phyloP scores from a whole-genome alignment of 2,888 invertebrate genomes.

The Plutella xylostella region DNA sequence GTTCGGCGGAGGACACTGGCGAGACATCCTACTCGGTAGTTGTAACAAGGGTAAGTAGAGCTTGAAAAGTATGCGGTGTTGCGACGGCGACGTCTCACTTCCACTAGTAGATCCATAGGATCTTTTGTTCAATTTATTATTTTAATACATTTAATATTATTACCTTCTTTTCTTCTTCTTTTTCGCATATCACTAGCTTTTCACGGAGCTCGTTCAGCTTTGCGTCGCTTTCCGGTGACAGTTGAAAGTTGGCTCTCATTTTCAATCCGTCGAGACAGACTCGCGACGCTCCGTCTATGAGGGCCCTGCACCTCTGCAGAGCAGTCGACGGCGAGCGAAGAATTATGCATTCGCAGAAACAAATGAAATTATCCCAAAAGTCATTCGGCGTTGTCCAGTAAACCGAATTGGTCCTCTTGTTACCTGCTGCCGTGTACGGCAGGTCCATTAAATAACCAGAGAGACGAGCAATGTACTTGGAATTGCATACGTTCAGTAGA shows the following conservation, averaged over 20 bases:
- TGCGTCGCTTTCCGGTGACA: conserved; percentile 25
- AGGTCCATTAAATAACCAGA: conserved; percentile 41
- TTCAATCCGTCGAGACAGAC: conserved; percentile 34
- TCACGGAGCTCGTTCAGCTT: conserved; percentile 30
- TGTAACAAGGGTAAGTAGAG: too few relatives aligned
- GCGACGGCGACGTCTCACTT: too few relatives aligned
- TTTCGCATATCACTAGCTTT: conserved; percentile 27
- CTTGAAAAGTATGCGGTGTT: too few relatives aligned
- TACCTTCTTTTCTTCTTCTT: conserved; percentile 23
- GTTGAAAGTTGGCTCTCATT: conserved; percentile 28
- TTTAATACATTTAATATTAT: too few relatives aligned
- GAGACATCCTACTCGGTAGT: too few relatives aligned
- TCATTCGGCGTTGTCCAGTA: conserved; percentile 42
- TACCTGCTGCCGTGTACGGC: conserved; percentile 27
- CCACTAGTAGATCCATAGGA: too few relatives aligned
- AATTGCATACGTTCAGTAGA: conserved; percentile 40
- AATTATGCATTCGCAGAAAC: conserved; percentile 40
- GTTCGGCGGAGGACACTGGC: too few relatives aligned
- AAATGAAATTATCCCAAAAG: conserved; percentile 45
- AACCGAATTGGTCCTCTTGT: conserved; percentile 24
- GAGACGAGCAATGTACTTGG: conserved; percentile 35
- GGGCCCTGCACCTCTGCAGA: conserved; percentile 34
- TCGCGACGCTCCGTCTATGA: conserved; percentile 36
- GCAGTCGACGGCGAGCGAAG: conserved; percentile 41
- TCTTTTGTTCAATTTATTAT: too few relatives aligned